A percentile compares a stretch with the other conserved stretches of the same genome.
Evolutionary conservation across 1,140 invertebrate genomes (phyloP).

Genomic region (Dolichoris vasculosae): DNA sequence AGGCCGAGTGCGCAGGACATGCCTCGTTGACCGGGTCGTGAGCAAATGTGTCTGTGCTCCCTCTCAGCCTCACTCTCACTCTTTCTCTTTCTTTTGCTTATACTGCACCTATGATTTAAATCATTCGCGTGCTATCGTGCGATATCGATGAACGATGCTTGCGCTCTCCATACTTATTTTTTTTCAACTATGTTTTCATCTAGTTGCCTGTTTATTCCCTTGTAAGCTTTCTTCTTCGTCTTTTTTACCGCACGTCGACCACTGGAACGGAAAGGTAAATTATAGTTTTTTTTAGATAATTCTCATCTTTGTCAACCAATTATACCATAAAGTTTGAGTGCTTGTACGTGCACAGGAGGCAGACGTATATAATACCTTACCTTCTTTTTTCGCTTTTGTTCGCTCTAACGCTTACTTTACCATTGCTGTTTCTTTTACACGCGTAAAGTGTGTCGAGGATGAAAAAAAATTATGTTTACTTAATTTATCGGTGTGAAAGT

Average conservation of each 20-base stretch:
- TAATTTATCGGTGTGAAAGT: background rate
- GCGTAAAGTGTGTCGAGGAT: constrained; percentile 8
- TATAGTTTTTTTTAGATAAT: constrained; percentile 47
- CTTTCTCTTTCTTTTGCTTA: background rate
- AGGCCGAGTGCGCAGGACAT: background rate
- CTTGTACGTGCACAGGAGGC: background rate
- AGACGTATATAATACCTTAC: background rate
- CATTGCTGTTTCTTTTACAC: constrained; percentile 11
- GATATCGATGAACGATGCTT: constrained; percentile 7
- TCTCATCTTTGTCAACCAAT: constrained; percentile 50
- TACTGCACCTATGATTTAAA: constrained; percentile 26
- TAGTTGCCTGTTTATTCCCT: background rate
- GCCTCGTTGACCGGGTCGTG: constrained; percentile 18
- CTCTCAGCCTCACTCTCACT: background rate
- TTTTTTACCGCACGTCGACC: background rate
- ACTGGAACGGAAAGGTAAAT: constrained; percentile 39
- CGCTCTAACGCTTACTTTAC: background rate
- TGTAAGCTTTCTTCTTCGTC: background rate
- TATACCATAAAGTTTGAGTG: constrained; percentile 24
- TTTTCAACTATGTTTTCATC: background rate
- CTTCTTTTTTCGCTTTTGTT: background rate
- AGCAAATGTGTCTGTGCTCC: no score
- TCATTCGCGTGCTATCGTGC: constrained; percentile 28
- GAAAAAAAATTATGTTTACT: constrained; percentile 9
- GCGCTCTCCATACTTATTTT: background rate